Percentiles rank a stretch among this genome's conserved stretches.
These are phyloP conservation scores for Chaetodon trifascialis DNA, from an alignment of 2,113 vertebrate species.

Conservation along the genomic window DNA sequence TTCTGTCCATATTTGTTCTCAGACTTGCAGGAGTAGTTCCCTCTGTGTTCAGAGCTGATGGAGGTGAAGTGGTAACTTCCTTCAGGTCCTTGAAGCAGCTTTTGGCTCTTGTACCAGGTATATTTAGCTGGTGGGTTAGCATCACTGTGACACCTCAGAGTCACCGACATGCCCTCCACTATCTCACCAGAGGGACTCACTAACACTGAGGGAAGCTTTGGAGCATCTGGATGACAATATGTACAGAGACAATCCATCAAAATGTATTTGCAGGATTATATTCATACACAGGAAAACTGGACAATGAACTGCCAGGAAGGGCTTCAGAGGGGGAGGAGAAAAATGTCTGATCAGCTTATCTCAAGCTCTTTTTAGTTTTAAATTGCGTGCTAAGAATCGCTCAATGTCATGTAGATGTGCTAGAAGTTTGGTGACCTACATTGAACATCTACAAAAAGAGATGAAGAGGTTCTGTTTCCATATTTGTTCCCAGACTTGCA, in stretches of 20 bases:
- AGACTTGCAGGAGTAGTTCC: slow-evolving; percentile 17
- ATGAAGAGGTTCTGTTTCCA: not conserved
- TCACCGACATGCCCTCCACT: slow-evolving; percentile 31
- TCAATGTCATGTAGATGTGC: too few species aligned
- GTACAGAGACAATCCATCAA: not conserved
- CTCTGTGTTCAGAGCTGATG: not conserved
- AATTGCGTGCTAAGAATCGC: too few species aligned
- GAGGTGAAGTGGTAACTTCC: not conserved
- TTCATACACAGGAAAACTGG: too few species aligned
- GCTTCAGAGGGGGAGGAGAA: too few species aligned
- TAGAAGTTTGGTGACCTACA: slow-evolving; percentile 5
- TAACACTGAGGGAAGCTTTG: not conserved
- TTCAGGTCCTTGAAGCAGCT: not conserved
- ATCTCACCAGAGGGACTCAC: slow-evolving; percentile 3
- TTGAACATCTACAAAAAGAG: not conserved
- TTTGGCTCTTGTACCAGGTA: slow-evolving; percentile 29
- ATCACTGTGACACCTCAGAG: slow-evolving; percentile 38
- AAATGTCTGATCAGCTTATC: too few species aligned
- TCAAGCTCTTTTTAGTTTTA: too few species aligned
- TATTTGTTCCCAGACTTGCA: slow-evolving; percentile 33
- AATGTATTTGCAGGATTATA: too few species aligned
- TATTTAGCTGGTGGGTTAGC: slow-evolving; percentile 35
- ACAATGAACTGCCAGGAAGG: too few species aligned
- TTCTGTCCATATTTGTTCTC: slow-evolving; percentile 8
- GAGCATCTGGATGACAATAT: not conserved